Evolutionary conservation across 2,888 invertebrate genomes (phyloP).

Genomic region (Pelosia muscerda): DNA sequence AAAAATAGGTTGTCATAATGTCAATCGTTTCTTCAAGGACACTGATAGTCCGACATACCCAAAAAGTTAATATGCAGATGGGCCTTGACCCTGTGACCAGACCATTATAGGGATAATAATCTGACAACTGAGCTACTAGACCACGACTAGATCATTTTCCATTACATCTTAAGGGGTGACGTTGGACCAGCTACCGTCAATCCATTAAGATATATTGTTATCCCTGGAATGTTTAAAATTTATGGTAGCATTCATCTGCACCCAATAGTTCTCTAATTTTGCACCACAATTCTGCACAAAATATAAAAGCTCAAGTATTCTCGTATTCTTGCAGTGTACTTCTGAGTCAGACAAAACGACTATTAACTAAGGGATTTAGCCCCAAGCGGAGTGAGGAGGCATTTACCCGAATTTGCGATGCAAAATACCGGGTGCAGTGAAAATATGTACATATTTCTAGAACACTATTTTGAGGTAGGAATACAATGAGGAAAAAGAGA

Average conservation of each 20-base stretch:
- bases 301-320: conserved; percentile 4
- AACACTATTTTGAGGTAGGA: conserved; percentile 7
- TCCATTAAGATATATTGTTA: no score
- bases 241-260: not conserved
- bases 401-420: conserved; percentile 49
- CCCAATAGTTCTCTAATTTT: not conserved
- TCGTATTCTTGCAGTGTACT: conserved; percentile 12
- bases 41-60: no score
- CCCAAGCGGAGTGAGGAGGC: conserved; percentile 22
- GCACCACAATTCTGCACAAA: not conserved
- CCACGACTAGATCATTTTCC: no score
- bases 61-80: no score
- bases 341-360: conserved; percentile 22
- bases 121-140: no score
- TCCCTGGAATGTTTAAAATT: no score
- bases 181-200: no score
- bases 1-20: no score
- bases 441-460: conserved; percentile 41
- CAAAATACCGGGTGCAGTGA: conserved; percentile 19
- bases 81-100: no score
- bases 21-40: no score
- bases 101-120: no score
- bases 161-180: no score
- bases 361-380: conserved; percentile 43
- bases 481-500: not conserved